Base-by-base conservation (phyloP, 2,888 invertebrate species). In the Hybos culiciformis region DNA sequence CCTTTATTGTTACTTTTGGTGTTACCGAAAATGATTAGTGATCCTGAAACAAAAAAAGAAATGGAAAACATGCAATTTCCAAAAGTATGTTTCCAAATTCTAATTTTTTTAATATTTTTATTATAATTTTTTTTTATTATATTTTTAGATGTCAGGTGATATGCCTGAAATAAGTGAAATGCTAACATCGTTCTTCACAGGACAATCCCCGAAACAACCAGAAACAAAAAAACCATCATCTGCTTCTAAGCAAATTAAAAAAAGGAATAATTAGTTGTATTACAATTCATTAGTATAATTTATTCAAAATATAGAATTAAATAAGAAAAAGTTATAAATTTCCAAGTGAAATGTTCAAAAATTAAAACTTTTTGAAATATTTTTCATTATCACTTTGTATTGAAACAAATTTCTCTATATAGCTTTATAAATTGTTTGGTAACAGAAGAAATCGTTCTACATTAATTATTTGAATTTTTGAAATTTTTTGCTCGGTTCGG, bases 111-210 rank as follows among this genome's bases (percentile, higher is more conserved):
- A 11, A 11, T 33, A 23, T 4, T 37, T 37, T 21, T 18, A 5
- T 11, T 8, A 7, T 17, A 37, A 18, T 26, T 19, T 15, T 5
- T 39, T n/a, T 33, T 5, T 17, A 26, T 18, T 18, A 9, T 19
- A 19, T 56, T 78, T 82, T 2, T 78, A 80, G 61, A 82, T 84
- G 69, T 75, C 78, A 49, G 79, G 81, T 50, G 90, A 90, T 51
- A 80, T 96, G 77, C 90, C 91, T 3, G 97, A 97, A 68, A 80
- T 98, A 72, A 90, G 93, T 0, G 97, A 98, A 67, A 78, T 93
- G 72, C 75, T 98, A 48, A 88, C 96, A 1, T 80, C 83, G 26
- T 78, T 83, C 53, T 80, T 94, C 53, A 80, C 84, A 42, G 84
- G 90, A 26, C 79, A 80, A 45, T 67, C 71, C 5, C 58, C 62